Evolutionary conservation across 2,797 vertebrate species (phyloP).

Genomic region (Synaphobranchus kaupii): DNA sequence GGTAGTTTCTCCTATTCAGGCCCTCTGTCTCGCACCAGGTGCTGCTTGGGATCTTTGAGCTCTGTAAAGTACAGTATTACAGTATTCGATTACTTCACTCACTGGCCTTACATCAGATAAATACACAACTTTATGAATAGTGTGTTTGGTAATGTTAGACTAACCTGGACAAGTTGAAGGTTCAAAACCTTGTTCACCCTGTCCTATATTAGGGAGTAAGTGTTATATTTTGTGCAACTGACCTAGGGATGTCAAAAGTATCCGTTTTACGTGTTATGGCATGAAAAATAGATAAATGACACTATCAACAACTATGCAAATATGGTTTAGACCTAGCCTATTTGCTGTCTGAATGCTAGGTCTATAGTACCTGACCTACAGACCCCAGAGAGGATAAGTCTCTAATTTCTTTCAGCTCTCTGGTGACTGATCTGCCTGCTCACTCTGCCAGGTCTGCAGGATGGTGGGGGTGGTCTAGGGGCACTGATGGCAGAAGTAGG

Average conservation of each 20-base stretch:
- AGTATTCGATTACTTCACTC: not conserved
- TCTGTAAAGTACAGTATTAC: not conserved
- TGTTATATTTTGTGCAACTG: constrained; percentile 18
- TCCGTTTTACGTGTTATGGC: too few species aligned
- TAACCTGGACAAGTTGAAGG: not conserved
- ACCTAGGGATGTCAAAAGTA: too few species aligned
- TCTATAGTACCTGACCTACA: not conserved
- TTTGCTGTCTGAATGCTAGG: too few species aligned
- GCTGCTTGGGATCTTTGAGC: constrained; percentile 30
- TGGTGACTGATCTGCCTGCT: not conserved
- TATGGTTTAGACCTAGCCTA: too few species aligned
- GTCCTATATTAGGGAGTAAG: constrained; percentile 5
- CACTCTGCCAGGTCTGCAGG: constrained; percentile 23
- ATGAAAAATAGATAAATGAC: too few species aligned
- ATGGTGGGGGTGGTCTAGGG: constrained; percentile 6
- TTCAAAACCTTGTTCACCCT: not conserved
- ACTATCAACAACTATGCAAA: too few species aligned
- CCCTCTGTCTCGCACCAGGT: constrained; percentile 2
- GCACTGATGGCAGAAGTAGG: not conserved
- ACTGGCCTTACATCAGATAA: not conserved
- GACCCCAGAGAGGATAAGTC: not conserved
- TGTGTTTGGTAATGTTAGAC: not conserved
- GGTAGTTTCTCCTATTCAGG: too few species aligned
- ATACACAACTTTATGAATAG: not conserved
- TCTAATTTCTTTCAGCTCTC: constrained; percentile 23